Percentiles rank a stretch among this genome's conserved stretches.
Evolutionary conservation across 2,113 vertebrate genomes (phyloP).

Genomic region (Equus quagga): DNA sequence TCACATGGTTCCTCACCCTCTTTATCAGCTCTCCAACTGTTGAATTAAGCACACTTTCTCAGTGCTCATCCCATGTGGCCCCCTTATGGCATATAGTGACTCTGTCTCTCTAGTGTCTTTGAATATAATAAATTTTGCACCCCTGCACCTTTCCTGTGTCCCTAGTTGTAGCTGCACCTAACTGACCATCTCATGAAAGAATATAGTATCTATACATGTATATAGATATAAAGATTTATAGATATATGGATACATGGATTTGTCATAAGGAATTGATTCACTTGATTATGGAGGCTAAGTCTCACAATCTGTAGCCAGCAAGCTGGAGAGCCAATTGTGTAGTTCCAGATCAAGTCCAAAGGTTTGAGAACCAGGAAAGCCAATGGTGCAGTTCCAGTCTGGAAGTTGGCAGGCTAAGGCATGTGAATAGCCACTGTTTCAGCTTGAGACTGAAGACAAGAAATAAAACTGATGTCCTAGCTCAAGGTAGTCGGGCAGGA

Average conservation of each 20-base stretch:
- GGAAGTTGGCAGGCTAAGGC: background rate
- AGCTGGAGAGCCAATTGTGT: background rate
- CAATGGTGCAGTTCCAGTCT: background rate
- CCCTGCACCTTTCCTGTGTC: background rate
- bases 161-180: background rate
- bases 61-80: background rate
- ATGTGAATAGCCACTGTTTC: background rate
- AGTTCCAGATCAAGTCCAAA: background rate
- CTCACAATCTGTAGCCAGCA: background rate
- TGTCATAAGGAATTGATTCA: background rate
- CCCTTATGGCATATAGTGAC: background rate
- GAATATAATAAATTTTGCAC: background rate
- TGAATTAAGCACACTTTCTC: background rate
- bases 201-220: no score
- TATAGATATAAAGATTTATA: no score
- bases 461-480: background rate
- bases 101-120: background rate
- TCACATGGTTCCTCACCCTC: background rate
- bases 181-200: background rate
- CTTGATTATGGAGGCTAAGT: background rate
- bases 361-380: background rate
- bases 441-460: background rate
- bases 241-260: background rate
- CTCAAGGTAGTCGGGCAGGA: background rate
- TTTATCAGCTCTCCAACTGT: background rate